Percentiles rank a stretch among this genome's conserved stretches.
Conservation (phyloP, 2,797 vertebrate species). For the Onychomys arenicola region DNA sequence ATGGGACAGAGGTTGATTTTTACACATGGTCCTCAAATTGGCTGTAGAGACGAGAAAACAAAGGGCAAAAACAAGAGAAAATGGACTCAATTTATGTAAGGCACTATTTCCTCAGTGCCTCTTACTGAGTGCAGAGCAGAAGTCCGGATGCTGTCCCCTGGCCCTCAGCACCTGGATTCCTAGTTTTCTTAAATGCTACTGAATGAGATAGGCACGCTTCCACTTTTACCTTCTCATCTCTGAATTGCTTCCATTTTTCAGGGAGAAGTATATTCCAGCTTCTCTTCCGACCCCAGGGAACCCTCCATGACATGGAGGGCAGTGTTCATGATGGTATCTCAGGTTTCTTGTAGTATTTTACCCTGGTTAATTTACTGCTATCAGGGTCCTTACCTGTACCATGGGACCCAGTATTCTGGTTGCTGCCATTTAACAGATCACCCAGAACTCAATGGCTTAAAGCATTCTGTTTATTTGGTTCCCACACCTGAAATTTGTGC, state of each 20-base stretch:
- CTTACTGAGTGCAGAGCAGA: neutral
- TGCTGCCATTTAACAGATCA: neutral
- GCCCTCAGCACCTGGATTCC: neutral
- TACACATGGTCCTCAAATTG: neutral
- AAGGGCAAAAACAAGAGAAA: constrained; percentile 14
- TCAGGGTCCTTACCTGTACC: neutral
- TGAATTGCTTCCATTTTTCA: neutral
- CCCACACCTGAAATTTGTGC: neutral
- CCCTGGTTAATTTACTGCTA: neutral
- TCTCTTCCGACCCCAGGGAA: neutral
- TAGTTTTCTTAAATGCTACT: neutral
- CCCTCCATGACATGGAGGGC: neutral
- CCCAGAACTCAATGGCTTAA: neutral
- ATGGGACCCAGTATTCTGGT: constrained; percentile 4
- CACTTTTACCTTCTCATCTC: constrained; percentile 39
- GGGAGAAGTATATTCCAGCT: neutral
- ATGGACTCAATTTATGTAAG: neutral
- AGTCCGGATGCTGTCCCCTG: neutral
- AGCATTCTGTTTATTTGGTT: constrained; percentile 6
- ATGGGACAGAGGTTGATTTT: constrained; percentile 18
- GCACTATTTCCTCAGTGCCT: neutral
- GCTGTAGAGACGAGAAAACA: neutral
- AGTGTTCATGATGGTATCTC: neutral
- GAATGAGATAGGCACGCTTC: neutral
- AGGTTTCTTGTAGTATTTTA: neutral